Base-by-base conservation (phyloP, 53 echinoderm and acorn worm genomes). In the Echinometra lucunter region DNA sequence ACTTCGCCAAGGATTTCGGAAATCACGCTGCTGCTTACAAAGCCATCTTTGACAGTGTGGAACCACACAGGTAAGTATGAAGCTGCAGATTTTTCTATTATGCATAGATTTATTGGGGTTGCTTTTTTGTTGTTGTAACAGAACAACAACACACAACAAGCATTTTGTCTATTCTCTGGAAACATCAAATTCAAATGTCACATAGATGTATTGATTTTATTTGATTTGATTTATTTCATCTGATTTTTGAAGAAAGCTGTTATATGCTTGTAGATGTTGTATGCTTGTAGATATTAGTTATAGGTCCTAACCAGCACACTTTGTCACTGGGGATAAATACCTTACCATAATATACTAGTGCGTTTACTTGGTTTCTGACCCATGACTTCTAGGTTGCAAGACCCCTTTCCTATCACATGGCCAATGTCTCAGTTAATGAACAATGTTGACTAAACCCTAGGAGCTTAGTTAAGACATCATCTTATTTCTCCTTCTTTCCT, bases 41-140 rank as follows among this genome's bases (percentile, higher is more conserved):
- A 95, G 70, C 75, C 63, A 99, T 99, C 81, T 99, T 99, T 98
- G 99, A 99, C 91, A 99, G 99, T 67, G 44, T 25, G 12, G 99
- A 99, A 18, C 99, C 99, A 44, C 99, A 99, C 81, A 91, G 96
- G 96, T 96, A 72, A 95, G 53, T n/a, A 42, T 18, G 19, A 12
- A 78, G 78, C 19, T 78, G 21, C 11, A 19, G 35, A 30, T 23
- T 37, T 66, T 28, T 91, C 42, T 40, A 53, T 53, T 53, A 11
- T 53, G 53, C 53, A 53, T 53, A 53, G 53, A 53, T n/a, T n/a
- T n/a, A n/a, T n/a, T n/a, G n/a, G n/a, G n/a, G n/a, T n/a, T n/a
- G n/a, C n/a, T n/a, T n/a, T n/a, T n/a, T n/a, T n/a, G n/a, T n/a
- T n/a, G n/a, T n/a, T n/a, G n/a, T n/a, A n/a, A n/a, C n/a, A n/a